Conservation (phyloP, 2,113 vertebrate species). For the Crypturellus undulatus region DNA sequence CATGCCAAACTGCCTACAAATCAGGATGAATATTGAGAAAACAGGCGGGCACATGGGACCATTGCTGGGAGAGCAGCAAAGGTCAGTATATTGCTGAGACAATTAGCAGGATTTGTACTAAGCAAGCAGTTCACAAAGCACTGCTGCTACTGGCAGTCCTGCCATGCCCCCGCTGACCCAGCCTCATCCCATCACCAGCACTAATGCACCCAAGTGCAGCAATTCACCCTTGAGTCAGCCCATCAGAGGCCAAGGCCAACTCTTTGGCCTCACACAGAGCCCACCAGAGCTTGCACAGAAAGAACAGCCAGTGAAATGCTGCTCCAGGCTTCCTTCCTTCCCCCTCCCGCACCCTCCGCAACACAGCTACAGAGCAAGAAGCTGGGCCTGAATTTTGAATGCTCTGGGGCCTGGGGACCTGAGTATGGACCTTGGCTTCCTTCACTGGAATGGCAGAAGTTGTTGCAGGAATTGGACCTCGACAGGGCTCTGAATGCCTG, state of each 20-base stretch:
- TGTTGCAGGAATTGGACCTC: neutral
- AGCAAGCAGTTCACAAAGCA: neutral
- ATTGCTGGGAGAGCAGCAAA: neutral
- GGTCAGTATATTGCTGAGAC: neutral
- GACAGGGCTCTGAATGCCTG: neutral
- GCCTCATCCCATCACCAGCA: neutral
- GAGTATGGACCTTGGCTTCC: neutral
- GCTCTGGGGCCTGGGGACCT: neutral
- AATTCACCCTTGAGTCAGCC: neutral
- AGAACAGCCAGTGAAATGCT: neutral
- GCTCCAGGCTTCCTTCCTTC: neutral
- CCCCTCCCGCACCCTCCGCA: too few species aligned
- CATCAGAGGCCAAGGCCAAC: neutral
- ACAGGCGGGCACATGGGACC: neutral
- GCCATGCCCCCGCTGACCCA: neutral
- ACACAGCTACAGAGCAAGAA: fast-evolving
- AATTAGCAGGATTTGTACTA: neutral
- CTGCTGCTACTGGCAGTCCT: neutral
- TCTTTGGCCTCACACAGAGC: neutral
- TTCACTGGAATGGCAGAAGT: neutral
- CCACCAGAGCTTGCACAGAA: neutral
- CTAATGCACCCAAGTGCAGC: neutral
- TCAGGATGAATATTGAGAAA: neutral
- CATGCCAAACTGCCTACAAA: neutral
- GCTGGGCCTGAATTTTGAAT: neutral